Percentiles rank a stretch among this genome's conserved stretches.
phyloP scores from a whole-genome alignment of 2,113 vertebrate genomes.

The Tenrec ecaudatus region DNA sequence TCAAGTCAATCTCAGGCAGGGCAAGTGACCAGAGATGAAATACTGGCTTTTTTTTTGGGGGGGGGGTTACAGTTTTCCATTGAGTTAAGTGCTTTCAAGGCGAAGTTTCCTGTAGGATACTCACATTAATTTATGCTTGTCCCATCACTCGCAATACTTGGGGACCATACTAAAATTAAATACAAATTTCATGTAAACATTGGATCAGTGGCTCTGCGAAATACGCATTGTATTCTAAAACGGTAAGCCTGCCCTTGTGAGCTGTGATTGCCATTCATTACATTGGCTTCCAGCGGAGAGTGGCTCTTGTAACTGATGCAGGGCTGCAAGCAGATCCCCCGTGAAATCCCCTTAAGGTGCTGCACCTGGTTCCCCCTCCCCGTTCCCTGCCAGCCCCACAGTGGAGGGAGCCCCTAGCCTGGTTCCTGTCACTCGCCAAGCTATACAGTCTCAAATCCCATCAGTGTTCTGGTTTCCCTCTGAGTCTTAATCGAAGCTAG shows the following conservation, averaged over 20 bases:
- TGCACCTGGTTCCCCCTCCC: constrained; percentile 82
- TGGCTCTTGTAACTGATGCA: neutral
- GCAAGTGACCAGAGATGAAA: neutral
- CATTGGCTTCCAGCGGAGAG: constrained; percentile 37
- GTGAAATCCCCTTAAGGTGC: constrained; percentile 1
- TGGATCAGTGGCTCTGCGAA: neutral
- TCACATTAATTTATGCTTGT: neutral
- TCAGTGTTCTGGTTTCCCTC: constrained; percentile 83
- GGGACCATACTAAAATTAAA: neutral
- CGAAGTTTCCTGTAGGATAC: constrained; percentile 26
- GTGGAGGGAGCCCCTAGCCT: constrained; percentile 62
- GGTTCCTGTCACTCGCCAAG: constrained; percentile 83
- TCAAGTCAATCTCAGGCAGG: neutral
- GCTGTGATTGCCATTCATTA: constrained; percentile 29
- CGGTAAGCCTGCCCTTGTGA: neutral
- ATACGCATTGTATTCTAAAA: constrained; percentile 40
- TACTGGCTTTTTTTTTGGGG: neutral
- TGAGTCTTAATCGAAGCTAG: constrained; percentile 75
- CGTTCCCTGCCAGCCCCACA: constrained; percentile 70
- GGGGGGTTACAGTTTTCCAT: constrained; percentile 1
- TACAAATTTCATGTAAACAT: constrained; percentile 31
- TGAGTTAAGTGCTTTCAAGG: neutral
- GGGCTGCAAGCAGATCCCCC: constrained; percentile 40
- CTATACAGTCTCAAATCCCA: constrained; percentile 63
- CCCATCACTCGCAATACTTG: neutral